These are phyloP conservation scores for Eubucco bourcierii DNA, from an alignment of 2,113 vertebrate genomes.

Conservation along the genomic window DNA sequence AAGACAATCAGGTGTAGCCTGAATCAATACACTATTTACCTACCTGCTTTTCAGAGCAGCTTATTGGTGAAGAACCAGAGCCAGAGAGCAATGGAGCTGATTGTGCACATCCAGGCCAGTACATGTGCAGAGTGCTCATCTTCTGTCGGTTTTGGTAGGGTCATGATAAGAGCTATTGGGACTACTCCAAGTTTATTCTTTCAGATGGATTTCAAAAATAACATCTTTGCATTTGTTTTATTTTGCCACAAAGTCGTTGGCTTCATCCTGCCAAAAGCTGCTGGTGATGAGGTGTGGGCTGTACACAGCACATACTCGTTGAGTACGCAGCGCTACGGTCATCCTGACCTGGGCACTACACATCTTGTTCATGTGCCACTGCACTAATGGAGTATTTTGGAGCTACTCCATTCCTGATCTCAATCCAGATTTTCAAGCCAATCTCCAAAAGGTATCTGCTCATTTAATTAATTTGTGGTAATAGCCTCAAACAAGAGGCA, in stretches of 20 bases:
- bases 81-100: background rate
- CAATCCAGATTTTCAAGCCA: background rate
- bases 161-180: background rate
- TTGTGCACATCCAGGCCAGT: background rate
- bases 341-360: background rate
- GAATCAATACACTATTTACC: background rate
- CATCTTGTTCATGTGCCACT: background rate
- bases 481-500: constrained; percentile 44
- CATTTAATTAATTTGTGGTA: constrained; percentile 57
- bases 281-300: background rate
- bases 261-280: constrained; percentile 1
- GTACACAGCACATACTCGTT: background rate
- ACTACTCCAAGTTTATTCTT: constrained; percentile 13
- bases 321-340: background rate
- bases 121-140: background rate
- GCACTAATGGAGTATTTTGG: background rate
- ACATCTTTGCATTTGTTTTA: constrained; percentile 8
- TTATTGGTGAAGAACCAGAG: background rate
- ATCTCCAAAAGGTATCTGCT: constrained; percentile 45
- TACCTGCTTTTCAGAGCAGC: background rate
- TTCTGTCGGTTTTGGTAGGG: background rate
- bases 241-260: background rate
- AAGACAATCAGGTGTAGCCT: background rate
- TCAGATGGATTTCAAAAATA: background rate
- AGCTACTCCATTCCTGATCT: background rate